A percentile compares a stretch with the other conserved stretches of the same genome.
Conservation (phyloP, 2,888 invertebrate genomes). For the Bruchidius siliquastri region DNA sequence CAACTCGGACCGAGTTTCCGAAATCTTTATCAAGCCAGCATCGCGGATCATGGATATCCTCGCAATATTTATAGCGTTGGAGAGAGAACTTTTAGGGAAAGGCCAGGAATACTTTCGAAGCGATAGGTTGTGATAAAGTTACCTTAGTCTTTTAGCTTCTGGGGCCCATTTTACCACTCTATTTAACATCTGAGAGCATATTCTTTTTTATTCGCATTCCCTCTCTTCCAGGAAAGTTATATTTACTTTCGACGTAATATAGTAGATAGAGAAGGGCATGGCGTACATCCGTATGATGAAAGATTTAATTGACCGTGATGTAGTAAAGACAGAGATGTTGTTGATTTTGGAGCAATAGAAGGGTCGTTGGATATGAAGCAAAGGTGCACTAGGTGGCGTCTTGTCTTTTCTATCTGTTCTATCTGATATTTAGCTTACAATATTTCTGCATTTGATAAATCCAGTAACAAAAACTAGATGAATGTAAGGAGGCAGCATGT, state of each 20-base stretch:
- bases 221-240: background rate
- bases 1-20: background rate
- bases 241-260: background rate
- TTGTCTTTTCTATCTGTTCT: too few relatives aligned
- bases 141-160: conserved; percentile 16
- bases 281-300: background rate
- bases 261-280: background rate
- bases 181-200: conserved; percentile 10
- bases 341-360: background rate
- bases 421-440: too few relatives aligned
- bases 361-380: too few relatives aligned
- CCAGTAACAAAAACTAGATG: too few relatives aligned
- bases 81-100: conserved; percentile 12
- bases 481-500: too few relatives aligned
- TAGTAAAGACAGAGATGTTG: background rate
- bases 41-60: conserved; percentile 16
- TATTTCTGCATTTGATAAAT: too few relatives aligned
- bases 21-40: background rate
- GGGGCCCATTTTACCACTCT: conserved; percentile 18
- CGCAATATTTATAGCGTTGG: conserved; percentile 18
- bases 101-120: conserved; percentile 17
- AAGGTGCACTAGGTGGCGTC: too few relatives aligned
- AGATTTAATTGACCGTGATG: background rate
- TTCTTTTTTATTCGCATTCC: background rate
- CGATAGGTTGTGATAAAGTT: conserved; percentile 19